These are phyloP conservation scores for Cyprinella venusta DNA, from an alignment of 2,797 vertebrate genomes.

Conservation along the genomic window DNA sequence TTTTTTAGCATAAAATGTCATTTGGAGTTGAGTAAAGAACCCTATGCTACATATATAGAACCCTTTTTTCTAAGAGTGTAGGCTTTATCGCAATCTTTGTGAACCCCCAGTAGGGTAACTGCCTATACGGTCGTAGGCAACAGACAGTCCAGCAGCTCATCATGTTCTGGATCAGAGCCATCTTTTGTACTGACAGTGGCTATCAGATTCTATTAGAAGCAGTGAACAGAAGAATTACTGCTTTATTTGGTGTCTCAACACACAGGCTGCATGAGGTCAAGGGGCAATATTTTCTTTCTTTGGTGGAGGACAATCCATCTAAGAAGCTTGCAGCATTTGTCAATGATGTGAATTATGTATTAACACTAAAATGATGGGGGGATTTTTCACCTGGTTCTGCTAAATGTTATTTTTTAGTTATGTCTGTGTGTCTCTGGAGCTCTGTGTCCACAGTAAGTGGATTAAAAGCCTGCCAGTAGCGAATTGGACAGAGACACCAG, in stretches of 20 bases:
- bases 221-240: neutral
- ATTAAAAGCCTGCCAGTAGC: constrained; percentile 23
- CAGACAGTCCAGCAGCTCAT: neutral
- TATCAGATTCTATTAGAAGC: constrained; percentile 11
- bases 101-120: neutral
- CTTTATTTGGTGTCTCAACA: neutral
- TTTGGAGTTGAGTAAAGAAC: no score
- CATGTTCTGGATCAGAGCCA: neutral
- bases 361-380: constrained; percentile 12
- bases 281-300: neutral
- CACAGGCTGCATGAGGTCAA: constrained; percentile 8
- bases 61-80: no score
- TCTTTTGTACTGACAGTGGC: neutral
- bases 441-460: neutral
- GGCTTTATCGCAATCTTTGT: neutral
- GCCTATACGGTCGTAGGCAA: neutral
- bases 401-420: neutral
- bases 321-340: neutral
- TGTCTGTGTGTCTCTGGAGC: neutral
- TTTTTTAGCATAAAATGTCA: no score
- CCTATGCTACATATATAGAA: no score
- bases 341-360: neutral
- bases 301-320: neutral
- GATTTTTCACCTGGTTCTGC: no score
- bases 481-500: constrained; percentile 11